Evolutionary conservation across 2,113 vertebrate species (phyloP), one percentile per base, ranked within the genome.

Genomic region (Lampris megalopsis): DNA sequence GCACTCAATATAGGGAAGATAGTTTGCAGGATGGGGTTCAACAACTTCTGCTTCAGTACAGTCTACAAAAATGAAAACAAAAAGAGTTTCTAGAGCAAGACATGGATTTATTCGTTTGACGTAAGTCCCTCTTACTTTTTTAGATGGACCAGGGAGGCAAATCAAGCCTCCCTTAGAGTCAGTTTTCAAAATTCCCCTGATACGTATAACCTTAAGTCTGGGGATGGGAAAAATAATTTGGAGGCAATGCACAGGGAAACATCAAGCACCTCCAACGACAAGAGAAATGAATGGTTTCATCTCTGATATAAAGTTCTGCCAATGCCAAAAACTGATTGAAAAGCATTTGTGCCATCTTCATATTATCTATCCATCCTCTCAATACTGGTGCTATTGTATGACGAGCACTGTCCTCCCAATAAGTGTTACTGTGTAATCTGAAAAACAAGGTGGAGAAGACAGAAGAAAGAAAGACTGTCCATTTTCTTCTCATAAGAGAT

Each of bases 1-100:
- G 95, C 93, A 58, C 90, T 91, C 80, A 98, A 90, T 38, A 97
- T 87, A 11, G 96, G 95, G 70, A 97, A 97, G 42, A 97, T 91
- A 3, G 92, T 91, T 4, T 92, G 91, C 75, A 98, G 88, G 71
- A 97, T 93, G 11, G 94, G 92, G 9, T 83, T 73, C 73, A 98
- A 80, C 45, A 97, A 91, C 74, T 94, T 96, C 81, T 96, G 94
- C 86, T 96, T 97, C 70, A 97, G 57, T 57, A 97, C 92, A 0
- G 93, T 90, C 96, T 97, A 52, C 9, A 69, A 56, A 50, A 60
- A 63, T 56, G 13, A 9, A n/a, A 41, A 72, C 49, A 1, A 24
- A 1, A 9, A 35, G 2, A 7, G 5, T 6, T 37, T 6, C 5
- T 9, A 5, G 24, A 24, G 24, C 24, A 24, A 24, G 24, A 24